Conservation (phyloP, 2,888 invertebrate species). For the Smittia aterrima region DNA sequence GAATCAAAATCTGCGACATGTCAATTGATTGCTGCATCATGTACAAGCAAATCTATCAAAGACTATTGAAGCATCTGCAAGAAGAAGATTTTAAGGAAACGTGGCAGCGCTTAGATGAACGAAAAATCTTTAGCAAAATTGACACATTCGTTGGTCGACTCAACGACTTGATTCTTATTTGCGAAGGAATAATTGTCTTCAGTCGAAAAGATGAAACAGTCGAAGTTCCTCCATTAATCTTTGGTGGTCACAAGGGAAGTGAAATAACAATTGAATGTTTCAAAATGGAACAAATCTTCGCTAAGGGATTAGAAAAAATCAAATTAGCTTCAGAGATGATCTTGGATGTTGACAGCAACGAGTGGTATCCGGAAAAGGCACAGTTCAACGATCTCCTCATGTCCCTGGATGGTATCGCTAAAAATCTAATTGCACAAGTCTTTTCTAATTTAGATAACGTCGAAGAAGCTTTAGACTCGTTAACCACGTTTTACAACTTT, state of each 20-base stretch:
- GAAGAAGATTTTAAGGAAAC: constrained; percentile 11
- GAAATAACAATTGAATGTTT: constrained; percentile 67
- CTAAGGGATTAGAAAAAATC: constrained; percentile 63
- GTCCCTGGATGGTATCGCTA: constrained; percentile 70
- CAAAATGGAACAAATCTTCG: constrained; percentile 73
- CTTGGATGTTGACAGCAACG: constrained; percentile 72
- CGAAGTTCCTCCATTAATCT: constrained; percentile 66
- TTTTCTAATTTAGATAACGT: constrained; percentile 77
- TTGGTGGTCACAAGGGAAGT: constrained; percentile 70
- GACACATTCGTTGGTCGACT: constrained; percentile 83
- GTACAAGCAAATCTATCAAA: constrained; percentile 65
- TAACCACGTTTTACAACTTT: constrained; percentile 76
- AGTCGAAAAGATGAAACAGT: constrained; percentile 76
- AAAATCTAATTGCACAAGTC: constrained; percentile 74
- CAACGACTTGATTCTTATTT: constrained; percentile 81
- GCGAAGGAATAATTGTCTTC: constrained; percentile 85
- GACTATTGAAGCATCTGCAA: not conserved
- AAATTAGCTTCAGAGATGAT: constrained; percentile 63
- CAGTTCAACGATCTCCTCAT: constrained; percentile 56
- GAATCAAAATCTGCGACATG: constrained; percentile 68
- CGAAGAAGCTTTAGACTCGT: constrained; percentile 74
- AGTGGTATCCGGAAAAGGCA: constrained; percentile 61
- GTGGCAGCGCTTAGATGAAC: constrained; percentile 71
- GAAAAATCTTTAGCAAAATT: constrained; percentile 82
- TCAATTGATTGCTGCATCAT: constrained; percentile 74